Evolutionary conservation across 2,113 vertebrate species (phyloP).

Genomic region (Campylomormyrus tamandua): DNA sequence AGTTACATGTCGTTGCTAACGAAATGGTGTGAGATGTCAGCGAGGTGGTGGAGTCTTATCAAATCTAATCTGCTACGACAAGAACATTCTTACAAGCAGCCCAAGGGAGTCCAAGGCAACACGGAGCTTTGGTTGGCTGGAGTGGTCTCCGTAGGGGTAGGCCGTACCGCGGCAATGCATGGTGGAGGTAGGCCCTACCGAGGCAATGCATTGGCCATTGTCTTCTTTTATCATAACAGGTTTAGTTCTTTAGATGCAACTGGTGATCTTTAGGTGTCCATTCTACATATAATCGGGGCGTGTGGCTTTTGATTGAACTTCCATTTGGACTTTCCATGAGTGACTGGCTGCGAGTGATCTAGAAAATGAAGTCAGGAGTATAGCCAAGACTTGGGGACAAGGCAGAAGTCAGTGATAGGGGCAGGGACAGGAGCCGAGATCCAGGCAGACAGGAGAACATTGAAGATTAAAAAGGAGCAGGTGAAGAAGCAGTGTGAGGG

Average conservation of each 20-base stretch:
- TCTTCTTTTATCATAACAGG: neutral
- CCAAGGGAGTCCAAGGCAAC: neutral
- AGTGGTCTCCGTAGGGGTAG: constrained; percentile 4
- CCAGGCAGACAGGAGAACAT: neutral
- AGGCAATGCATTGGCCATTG: neutral
- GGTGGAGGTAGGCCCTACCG: neutral
- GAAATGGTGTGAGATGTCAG: neutral
- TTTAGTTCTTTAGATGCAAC: neutral
- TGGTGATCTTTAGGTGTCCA: neutral
- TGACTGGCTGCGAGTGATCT: neutral
- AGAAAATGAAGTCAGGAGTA: neutral
- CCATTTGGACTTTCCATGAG: neutral
- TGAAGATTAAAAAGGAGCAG: neutral
- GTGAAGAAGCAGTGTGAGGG: neutral
- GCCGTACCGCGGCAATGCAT: neutral
- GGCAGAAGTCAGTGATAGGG: neutral
- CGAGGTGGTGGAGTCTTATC: neutral
- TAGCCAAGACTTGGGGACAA: neutral
- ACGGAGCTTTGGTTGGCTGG: constrained; percentile 15
- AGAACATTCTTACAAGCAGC: neutral
- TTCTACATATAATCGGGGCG: neutral
- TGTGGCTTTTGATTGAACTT: neutral
- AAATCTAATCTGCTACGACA: neutral
- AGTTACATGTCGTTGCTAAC: neutral
- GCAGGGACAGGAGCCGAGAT: neutral